Conservation (phyloP, 2,797 vertebrate species). For the Enteromius anoplus region DNA sequence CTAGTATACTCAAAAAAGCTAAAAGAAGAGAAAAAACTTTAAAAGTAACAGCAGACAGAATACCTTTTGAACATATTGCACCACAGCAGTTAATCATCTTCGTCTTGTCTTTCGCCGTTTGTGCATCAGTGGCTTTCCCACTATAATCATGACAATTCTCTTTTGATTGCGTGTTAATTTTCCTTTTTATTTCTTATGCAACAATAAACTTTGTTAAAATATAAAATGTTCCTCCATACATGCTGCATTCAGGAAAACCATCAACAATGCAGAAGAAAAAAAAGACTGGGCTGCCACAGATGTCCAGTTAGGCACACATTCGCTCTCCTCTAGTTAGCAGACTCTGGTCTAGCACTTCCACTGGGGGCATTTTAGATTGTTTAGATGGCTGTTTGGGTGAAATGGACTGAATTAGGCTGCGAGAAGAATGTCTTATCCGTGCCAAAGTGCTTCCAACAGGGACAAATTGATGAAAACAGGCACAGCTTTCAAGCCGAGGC, state of each 20-base stretch:
- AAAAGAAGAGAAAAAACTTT: neutral
- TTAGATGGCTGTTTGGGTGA: conserved; percentile 70
- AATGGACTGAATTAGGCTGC: conserved; percentile 72
- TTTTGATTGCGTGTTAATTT: conserved; percentile 10
- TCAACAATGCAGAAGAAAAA: conserved; percentile 30
- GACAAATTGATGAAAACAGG: conserved; percentile 64
- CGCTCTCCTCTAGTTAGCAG: conserved; percentile 54
- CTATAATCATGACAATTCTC: neutral
- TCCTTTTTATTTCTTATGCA: neutral
- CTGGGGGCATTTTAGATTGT: conserved; percentile 69
- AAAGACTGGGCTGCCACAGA: conserved; percentile 54
- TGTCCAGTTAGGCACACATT: conserved; percentile 54
- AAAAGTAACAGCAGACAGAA: neutral
- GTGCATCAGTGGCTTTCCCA: neutral
- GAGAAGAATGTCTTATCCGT: conserved; percentile 69
- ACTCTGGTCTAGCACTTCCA: conserved; percentile 59
- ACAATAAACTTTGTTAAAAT: conserved; percentile 21
- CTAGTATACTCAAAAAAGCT: neutral
- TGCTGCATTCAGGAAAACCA: conserved; percentile 34
- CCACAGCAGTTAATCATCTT: neutral
- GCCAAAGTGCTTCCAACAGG: conserved; percentile 69
- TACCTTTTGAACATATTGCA: neutral
- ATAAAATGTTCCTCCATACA: conserved; percentile 41
- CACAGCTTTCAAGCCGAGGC: conserved; percentile 66
- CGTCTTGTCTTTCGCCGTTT: neutral